A percentile compares a stretch with the other conserved stretches of the same genome.
These are phyloP conservation scores for Helleia helle DNA, from an alignment of 2,888 invertebrate genomes.

Conservation along the genomic window DNA sequence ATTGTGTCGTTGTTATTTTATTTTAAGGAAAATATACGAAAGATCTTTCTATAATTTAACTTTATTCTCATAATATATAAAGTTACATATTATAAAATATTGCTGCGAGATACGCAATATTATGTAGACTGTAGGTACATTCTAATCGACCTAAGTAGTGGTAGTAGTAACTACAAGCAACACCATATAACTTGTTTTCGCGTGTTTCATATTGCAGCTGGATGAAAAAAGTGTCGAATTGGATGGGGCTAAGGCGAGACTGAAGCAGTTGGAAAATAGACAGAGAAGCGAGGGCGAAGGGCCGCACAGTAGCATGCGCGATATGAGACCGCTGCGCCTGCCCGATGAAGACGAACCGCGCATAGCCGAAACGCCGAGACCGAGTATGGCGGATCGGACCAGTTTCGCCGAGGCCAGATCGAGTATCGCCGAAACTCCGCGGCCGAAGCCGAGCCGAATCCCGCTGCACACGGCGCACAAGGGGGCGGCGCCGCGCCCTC, in stretches of 20 bases:
- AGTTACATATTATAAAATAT: too few species aligned
- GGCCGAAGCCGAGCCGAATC: slow-evolving; percentile 51
- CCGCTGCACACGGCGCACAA: slow-evolving; percentile 27
- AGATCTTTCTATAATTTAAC: too few species aligned
- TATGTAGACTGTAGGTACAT: too few species aligned
- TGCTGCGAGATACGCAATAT: too few species aligned
- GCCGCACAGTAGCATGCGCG: slow-evolving; percentile 47
- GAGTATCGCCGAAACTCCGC: slow-evolving; percentile 72
- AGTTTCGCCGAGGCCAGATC: background rate
- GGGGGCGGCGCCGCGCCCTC: slow-evolving; percentile 58
- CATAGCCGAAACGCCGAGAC: slow-evolving; percentile 76
- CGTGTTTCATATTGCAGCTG: slow-evolving; percentile 69
- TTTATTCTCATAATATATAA: too few species aligned
- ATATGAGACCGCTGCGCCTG: slow-evolving; percentile 57
- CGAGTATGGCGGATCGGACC: slow-evolving; percentile 21
- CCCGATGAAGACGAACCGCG: slow-evolving; percentile 61
- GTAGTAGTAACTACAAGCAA: too few species aligned
- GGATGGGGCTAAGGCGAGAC: slow-evolving; percentile 85
- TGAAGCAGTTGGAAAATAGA: slow-evolving; percentile 79
- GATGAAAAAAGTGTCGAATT: slow-evolving; percentile 88
- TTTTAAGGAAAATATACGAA: too few species aligned
- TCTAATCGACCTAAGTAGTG: too few species aligned
- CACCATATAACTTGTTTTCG: too few species aligned
- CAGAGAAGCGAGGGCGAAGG: slow-evolving; percentile 11
- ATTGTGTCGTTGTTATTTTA: too few species aligned